These are phyloP conservation scores for Callimorpha dominula DNA, from an alignment of 2,888 invertebrate species.

Conservation along the genomic window DNA sequence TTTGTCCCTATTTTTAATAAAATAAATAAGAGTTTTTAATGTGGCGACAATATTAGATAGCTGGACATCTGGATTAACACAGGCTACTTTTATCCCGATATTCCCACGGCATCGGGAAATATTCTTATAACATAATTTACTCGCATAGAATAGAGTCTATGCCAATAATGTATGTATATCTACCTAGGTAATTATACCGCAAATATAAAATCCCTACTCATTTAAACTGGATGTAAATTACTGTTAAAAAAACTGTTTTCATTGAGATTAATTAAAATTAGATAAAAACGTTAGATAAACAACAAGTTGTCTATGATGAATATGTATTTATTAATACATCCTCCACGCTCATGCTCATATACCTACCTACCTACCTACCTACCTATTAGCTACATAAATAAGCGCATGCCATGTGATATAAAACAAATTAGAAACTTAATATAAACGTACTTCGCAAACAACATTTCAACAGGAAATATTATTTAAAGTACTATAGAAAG, in stretches of 20 bases:
- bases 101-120: too few species aligned
- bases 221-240: neutral
- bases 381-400: constrained; percentile 2
- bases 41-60: too few species aligned
- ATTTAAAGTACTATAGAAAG: neutral
- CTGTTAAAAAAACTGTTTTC: neutral
- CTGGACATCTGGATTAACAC: too few species aligned
- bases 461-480: constrained; percentile 19
- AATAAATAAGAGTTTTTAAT: too few species aligned
- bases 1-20: too few species aligned
- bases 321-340: too few species aligned
- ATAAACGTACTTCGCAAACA: constrained; percentile 32
- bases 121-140: too few species aligned
- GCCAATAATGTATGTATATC: too few species aligned
- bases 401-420: constrained; percentile 22
- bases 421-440: constrained; percentile 30
- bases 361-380: neutral
- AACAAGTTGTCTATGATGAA: neutral
- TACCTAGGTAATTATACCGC: too few species aligned
- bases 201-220: neutral
- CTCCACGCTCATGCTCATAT: neutral
- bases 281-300: neutral
- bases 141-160: too few species aligned
- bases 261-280: too few species aligned
- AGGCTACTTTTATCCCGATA: too few species aligned